These are phyloP conservation scores for Tokudaia muenninki DNA, from an alignment of 2,797 vertebrate species.

Conservation along the genomic window DNA sequence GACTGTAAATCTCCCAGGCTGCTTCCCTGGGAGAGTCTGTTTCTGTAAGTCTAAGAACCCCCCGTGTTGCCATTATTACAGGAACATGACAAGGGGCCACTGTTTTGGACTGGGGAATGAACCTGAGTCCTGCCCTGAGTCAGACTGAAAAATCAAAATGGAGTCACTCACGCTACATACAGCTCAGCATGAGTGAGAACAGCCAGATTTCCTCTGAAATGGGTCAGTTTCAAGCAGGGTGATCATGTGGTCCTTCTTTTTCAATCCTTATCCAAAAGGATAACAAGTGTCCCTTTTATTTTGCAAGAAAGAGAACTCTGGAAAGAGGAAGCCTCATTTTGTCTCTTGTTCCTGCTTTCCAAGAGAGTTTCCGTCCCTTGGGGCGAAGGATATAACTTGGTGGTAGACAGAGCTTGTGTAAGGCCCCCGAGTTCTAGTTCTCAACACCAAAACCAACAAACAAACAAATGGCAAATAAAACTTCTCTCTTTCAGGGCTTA, in stretches of 20 bases:
- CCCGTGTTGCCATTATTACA: neutral
- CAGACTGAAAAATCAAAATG: neutral
- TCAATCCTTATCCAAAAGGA: neutral
- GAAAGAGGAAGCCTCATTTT: neutral
- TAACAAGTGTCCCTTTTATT: neutral
- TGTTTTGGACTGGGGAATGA: neutral
- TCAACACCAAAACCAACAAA: neutral
- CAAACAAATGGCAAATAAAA: neutral
- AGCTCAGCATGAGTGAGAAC: neutral
- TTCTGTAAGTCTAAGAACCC: neutral
- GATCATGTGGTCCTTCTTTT: neutral
- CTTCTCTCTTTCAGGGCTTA: neutral
- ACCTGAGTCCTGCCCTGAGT: neutral
- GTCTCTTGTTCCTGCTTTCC: neutral
- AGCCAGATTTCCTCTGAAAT: neutral
- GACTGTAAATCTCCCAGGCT: neutral
- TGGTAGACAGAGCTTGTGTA: neutral
- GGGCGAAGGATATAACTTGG: too few relatives aligned
- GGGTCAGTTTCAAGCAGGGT: neutral
- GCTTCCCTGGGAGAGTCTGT: neutral
- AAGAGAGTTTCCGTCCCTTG: neutral
- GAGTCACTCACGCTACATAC: too few relatives aligned
- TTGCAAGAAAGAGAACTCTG: neutral
- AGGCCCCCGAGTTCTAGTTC: neutral
- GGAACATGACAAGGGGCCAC: neutral